These are phyloP conservation scores for Piaya cayana DNA, from an alignment of 2,113 vertebrate species.

Conservation along the genomic window DNA sequence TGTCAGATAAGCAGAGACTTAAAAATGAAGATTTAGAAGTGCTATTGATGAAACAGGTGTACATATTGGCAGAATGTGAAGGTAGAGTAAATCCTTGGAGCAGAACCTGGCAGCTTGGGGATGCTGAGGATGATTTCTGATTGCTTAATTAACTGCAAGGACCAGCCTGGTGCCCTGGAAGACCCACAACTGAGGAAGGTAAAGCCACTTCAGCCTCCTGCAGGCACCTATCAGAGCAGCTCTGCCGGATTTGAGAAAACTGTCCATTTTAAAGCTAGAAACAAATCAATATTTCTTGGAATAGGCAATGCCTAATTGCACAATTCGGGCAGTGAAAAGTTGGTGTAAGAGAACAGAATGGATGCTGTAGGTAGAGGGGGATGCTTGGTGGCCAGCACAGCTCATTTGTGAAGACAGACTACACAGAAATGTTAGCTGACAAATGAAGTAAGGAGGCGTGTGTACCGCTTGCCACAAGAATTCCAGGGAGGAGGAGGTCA, in stretches of 20 bases:
- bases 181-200: not conserved
- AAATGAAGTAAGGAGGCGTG: fast-evolving
- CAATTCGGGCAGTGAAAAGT: not conserved
- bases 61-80: not conserved
- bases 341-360: fast-evolving
- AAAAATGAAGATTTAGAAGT: not conserved
- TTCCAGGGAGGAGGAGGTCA: not conserved
- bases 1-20: not conserved
- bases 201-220: not conserved
- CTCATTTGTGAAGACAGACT: not conserved
- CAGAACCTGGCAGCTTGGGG: not conserved
- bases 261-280: not conserved
- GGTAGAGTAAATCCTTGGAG: not conserved
- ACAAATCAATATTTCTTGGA: not conserved
- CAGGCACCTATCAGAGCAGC: not conserved
- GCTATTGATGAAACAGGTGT: not conserved
- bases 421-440: not conserved
- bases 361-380: not conserved
- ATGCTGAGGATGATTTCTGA: not conserved
- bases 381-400: not conserved
- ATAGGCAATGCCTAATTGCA: not conserved
- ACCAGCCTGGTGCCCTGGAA: not conserved
- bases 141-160: not conserved
- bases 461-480: not conserved
- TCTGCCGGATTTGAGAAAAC: not conserved